Evolutionary conservation across 2,797 vertebrate species (phyloP).

Genomic region (Helicolenus hilgendorfi): DNA sequence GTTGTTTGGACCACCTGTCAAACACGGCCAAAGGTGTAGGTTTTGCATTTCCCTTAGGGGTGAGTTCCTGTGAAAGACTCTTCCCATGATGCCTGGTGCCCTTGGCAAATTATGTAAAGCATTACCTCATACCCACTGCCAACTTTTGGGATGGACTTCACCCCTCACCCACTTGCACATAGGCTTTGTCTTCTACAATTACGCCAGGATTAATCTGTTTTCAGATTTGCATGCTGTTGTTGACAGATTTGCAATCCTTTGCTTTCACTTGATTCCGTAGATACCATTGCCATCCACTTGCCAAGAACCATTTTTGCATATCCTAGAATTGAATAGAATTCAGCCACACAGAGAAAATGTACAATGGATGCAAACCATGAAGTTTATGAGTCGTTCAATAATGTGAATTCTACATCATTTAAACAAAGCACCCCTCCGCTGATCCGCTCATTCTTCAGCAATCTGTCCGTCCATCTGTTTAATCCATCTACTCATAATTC

Average conservation of each 20-base stretch:
- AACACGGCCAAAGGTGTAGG: constrained; percentile 31
- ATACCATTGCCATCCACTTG: background rate
- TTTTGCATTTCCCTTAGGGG: constrained; percentile 78
- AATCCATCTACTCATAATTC: constrained; percentile 59
- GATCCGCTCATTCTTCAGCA: constrained; percentile 74
- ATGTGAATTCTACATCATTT: constrained; percentile 20
- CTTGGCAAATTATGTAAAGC: constrained; percentile 82
- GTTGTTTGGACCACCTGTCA: constrained; percentile 45
- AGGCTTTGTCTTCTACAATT: constrained; percentile 69
- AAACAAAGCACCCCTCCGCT: constrained; percentile 60
- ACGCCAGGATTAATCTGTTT: constrained; percentile 62
- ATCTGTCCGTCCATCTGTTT: constrained; percentile 86
- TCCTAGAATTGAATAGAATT: background rate
- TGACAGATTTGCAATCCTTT: constrained; percentile 45
- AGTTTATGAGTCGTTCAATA: background rate
- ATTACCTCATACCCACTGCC: constrained; percentile 77
- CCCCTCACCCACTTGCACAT: constrained; percentile 54
- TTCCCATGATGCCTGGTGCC: constrained; percentile 59
- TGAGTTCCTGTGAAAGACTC: constrained; percentile 63
- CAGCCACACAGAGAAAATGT: background rate
- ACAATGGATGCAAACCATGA: background rate
- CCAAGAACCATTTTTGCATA: background rate
- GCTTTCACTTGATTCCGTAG: constrained; percentile 62
- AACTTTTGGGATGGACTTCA: constrained; percentile 56
- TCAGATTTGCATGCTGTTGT: constrained; percentile 67